Evolutionary conservation across 2,888 invertebrate species (phyloP).

Genomic region (Drosophila paucipuncta): DNA sequence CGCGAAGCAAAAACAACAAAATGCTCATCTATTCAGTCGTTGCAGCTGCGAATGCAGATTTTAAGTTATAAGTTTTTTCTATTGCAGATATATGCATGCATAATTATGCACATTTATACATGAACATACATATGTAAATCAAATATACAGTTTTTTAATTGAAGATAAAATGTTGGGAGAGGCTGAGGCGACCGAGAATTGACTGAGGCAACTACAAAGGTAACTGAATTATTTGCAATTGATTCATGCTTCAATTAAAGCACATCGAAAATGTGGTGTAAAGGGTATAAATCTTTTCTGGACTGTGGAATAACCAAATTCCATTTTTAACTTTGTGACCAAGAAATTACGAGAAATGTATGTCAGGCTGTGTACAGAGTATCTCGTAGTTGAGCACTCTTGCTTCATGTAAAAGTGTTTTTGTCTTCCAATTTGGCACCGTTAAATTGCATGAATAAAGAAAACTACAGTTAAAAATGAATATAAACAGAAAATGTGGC

Average conservation of each 20-base stretch:
- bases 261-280: no score
- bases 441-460: conserved; percentile 5
- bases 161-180: no score
- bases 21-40: not conserved
- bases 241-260: no score
- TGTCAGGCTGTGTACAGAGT: not conserved
- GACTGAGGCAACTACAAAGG: no score
- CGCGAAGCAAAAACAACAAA: not conserved
- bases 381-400: not conserved
- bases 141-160: not conserved
- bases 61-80: not conserved
- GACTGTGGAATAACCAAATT: no score
- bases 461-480: conserved; percentile 47
- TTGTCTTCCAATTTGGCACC: not conserved
- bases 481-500: conserved; percentile 56
- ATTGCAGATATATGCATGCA: not conserved
- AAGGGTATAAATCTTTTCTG: no score
- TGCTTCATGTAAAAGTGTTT: not conserved
- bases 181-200: no score
- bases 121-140: not conserved
- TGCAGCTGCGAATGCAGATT: not conserved
- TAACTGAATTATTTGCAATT: no score
- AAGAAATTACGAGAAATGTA: not conserved
- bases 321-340: not conserved
- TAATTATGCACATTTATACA: not conserved